Conservation (phyloP, 2,113 vertebrate species). For the Etheostoma cragini region DNA sequence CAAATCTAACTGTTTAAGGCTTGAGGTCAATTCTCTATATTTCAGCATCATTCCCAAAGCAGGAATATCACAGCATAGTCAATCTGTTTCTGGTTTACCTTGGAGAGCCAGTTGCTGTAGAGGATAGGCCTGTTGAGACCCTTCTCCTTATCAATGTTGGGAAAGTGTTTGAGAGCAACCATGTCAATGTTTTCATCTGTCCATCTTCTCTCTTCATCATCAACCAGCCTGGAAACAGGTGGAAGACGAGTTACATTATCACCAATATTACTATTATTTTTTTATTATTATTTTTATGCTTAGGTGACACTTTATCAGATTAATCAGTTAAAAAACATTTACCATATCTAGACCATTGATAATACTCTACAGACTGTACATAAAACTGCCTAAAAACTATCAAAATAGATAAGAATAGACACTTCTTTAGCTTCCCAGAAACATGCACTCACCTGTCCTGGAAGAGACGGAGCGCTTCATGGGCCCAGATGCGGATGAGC, state of each 20-base stretch:
- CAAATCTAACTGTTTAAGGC: background rate
- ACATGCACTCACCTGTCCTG: constrained; percentile 91
- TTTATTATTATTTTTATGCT: background rate
- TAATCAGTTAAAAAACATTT: background rate
- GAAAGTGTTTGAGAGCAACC: constrained; percentile 97
- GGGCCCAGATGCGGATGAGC: constrained; percentile 98
- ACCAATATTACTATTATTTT: background rate
- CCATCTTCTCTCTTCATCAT: constrained; percentile 98
- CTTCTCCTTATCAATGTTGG: constrained; percentile 96
- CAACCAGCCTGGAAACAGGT: constrained; percentile 88
- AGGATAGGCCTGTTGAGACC: constrained; percentile 94
- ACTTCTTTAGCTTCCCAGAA: background rate
- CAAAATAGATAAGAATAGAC: background rate
- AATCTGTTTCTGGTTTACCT: constrained; percentile 80
- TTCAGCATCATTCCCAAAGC: background rate
- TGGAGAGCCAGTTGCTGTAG: constrained; percentile 99
- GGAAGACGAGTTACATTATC: background rate
- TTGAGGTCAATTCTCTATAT: background rate
- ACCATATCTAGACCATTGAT: background rate
- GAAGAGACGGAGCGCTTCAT: constrained; percentile 97
- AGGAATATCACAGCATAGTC: background rate
- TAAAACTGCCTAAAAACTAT: background rate
- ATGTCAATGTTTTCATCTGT: constrained; percentile 97
- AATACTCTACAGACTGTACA: background rate
- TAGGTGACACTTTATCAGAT: background rate